phyloP scores from a whole-genome alignment of 1,140 invertebrate genomes.

The Steinernema feltiae region DNA sequence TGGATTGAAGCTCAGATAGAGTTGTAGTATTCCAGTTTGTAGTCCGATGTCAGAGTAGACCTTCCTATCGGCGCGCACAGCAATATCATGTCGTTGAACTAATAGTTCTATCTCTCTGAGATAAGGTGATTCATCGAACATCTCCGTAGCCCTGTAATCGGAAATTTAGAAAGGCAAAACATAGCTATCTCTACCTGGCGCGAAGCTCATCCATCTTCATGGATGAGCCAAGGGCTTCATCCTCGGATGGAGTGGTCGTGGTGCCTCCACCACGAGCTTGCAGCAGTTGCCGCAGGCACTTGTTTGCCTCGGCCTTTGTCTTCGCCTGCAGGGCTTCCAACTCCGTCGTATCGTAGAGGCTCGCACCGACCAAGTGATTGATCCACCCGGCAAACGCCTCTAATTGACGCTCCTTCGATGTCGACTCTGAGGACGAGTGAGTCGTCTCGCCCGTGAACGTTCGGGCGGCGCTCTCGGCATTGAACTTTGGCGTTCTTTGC shows the following conservation, averaged over 20 bases:
- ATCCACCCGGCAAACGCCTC: background rate
- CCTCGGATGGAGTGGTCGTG: background rate
- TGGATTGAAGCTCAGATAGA: background rate
- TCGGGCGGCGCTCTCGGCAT: no score
- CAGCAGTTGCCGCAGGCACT: background rate
- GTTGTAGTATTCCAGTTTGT: background rate
- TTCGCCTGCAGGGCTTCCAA: background rate
- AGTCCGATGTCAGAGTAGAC: background rate
- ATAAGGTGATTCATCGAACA: background rate
- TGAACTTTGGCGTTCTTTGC: background rate
- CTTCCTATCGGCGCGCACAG: background rate
- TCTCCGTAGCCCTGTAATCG: background rate
- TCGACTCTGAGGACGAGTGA: background rate
- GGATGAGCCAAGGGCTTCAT: background rate
- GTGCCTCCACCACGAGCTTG: background rate
- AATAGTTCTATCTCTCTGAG: background rate
- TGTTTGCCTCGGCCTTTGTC: background rate
- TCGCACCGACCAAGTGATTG: background rate
- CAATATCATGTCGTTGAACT: background rate
- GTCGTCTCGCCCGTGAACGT: background rate
- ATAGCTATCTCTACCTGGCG: background rate
- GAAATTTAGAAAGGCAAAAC: background rate
- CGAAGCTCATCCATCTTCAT: background rate
- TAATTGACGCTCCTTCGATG: background rate
- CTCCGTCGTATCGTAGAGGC: background rate